Conservation (phyloP, 2,113 vertebrate species). For the Nycticorax nycticorax region DNA sequence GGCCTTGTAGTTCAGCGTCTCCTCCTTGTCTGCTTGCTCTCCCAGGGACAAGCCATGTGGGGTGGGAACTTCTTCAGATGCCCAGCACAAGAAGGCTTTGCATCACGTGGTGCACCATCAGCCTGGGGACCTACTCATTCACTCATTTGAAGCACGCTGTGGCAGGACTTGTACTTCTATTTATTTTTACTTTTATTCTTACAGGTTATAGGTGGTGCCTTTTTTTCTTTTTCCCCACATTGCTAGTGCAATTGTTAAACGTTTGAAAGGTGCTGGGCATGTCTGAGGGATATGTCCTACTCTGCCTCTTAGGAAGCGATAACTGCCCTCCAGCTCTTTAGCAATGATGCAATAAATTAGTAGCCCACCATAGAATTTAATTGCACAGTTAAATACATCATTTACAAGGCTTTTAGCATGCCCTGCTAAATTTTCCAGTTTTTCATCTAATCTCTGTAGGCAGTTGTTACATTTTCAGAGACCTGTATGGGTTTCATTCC, state of each 20-base stretch:
- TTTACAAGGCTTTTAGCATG: conserved; percentile 43
- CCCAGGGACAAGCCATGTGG: rapidly evolving
- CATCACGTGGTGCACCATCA: neutral
- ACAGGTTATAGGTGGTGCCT: neutral
- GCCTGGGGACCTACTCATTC: rapidly evolving
- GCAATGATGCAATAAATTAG: conserved; percentile 21
- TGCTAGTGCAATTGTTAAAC: neutral
- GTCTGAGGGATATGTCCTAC: neutral
- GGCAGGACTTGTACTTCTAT: neutral
- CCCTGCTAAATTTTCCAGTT: conserved; percentile 1
- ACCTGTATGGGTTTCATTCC: neutral
- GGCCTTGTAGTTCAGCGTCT: neutral
- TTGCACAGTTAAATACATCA: conserved; percentile 16
- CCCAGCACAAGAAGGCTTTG: neutral
- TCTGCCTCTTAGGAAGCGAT: neutral
- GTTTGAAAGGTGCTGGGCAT: neutral
- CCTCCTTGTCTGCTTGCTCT: neutral
- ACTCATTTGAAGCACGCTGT: neutral
- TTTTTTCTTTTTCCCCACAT: neutral
- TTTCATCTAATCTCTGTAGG: conserved; percentile 36
- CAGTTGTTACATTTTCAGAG: neutral
- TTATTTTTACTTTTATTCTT: neutral
- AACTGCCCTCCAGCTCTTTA: neutral
- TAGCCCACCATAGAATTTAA: neutral
- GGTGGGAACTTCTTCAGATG: neutral